Evolutionary conservation across 2,888 invertebrate genomes (phyloP).

Genomic region (Mactromeris polynyma): DNA sequence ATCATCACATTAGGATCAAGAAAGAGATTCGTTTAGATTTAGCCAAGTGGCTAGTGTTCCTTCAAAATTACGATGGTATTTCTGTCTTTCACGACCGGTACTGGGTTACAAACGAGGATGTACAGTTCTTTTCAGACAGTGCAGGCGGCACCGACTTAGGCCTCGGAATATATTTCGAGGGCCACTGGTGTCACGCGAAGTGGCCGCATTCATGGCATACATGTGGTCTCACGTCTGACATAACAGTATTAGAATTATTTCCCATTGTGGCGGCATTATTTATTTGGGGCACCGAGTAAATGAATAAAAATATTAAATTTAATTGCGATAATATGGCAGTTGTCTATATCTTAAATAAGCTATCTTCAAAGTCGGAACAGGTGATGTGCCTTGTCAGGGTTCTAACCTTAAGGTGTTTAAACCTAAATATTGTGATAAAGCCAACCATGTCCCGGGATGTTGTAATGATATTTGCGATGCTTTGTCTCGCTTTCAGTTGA

Average conservation of each 20-base stretch:
- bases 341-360: constrained; percentile 31
- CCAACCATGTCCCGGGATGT: constrained; percentile 3
- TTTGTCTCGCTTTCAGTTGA: constrained; percentile 35
- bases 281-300: constrained; percentile 22
- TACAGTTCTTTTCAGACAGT: constrained; percentile 31
- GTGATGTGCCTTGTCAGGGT: constrained; percentile 24
- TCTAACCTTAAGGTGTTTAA: constrained; percentile 19
- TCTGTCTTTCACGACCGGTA: constrained; percentile 36
- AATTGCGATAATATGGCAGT: constrained; percentile 40
- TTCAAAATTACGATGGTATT: no score
- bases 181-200: constrained; percentile 16
- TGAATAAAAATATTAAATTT: constrained; percentile 31
- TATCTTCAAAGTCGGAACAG: constrained; percentile 20
- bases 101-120: constrained; percentile 36
- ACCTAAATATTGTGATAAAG: constrained; percentile 16
- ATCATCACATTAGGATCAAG: constrained; percentile 39
- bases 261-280: constrained; percentile 32
- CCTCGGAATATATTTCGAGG: constrained; percentile 39
- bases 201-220: constrained; percentile 34
- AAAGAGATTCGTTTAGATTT: constrained; percentile 35
- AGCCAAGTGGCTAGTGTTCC: not conserved
- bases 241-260: constrained; percentile 47
- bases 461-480: constrained; percentile 31
- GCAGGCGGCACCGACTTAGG: constrained; percentile 25
- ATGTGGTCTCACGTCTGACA: constrained; percentile 14